A percentile compares a stretch with the other conserved stretches of the same genome.
These are phyloP conservation scores for Orgyia antiqua DNA, from an alignment of 2,888 invertebrate genomes.

Conservation along the genomic window DNA sequence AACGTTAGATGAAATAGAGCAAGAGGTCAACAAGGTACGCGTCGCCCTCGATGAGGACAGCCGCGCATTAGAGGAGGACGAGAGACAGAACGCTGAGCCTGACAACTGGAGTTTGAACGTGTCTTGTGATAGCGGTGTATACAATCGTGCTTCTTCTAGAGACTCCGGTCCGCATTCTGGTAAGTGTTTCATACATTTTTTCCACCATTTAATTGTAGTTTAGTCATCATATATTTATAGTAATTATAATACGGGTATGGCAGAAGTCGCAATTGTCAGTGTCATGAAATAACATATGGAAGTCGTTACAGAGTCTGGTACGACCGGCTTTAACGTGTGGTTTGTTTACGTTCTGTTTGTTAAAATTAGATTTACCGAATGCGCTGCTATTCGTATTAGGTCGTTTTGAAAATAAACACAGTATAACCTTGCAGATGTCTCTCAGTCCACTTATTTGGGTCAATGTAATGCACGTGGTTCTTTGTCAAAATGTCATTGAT, in stretches of 20 bases:
- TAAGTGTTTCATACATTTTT: no score
- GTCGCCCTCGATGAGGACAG: slow-evolving; percentile 70
- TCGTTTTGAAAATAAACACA: slow-evolving; percentile 72
- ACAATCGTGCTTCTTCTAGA: slow-evolving; percentile 77
- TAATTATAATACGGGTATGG: no score
- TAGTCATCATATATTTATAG: no score
- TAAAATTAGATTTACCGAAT: slow-evolving; percentile 69
- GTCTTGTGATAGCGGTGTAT: slow-evolving; percentile 78
- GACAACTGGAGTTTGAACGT: slow-evolving; percentile 75
- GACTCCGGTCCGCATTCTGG: slow-evolving; percentile 75
- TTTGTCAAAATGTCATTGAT: slow-evolving; percentile 51
- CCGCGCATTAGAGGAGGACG: slow-evolving; percentile 69
- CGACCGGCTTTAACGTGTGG: slow-evolving; percentile 48
- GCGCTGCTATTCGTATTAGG: slow-evolving; percentile 66
- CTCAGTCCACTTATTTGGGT: slow-evolving; percentile 66
- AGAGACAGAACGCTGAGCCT: slow-evolving; percentile 61
- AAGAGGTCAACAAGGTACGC: slow-evolving; percentile 71
- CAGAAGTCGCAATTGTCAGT: slow-evolving; percentile 44
- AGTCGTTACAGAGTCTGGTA: slow-evolving; percentile 44
- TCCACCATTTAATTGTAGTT: no score
- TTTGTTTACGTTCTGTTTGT: slow-evolving; percentile 73
- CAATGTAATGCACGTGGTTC: slow-evolving; percentile 69
- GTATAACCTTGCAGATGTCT: slow-evolving; percentile 68
- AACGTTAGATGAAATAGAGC: slow-evolving; percentile 68
- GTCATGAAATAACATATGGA: slow-evolving; percentile 53